Evolutionary conservation across 2,113 vertebrate species (phyloP).

Genomic region (Gadus macrocephalus): DNA sequence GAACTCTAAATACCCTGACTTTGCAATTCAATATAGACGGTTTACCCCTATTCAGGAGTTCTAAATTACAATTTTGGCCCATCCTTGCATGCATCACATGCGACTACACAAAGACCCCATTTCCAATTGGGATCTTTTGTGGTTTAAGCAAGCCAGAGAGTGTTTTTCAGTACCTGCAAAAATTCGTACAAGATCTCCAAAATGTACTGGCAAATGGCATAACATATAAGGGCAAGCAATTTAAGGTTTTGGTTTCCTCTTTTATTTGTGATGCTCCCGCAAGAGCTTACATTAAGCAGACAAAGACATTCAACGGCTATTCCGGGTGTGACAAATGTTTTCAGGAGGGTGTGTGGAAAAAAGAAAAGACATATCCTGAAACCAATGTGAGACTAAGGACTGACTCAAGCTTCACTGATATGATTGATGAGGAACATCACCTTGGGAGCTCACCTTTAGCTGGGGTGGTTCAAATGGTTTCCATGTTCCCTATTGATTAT

Average conservation of each 20-base stretch:
- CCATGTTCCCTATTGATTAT: constrained; percentile 26
- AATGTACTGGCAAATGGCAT: constrained; percentile 5
- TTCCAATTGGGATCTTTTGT: constrained; percentile 17
- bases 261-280: not conserved
- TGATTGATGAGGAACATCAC: constrained; percentile 32
- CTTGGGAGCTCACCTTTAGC: constrained; percentile 2
- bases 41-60: too few species aligned
- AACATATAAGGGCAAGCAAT: not conserved
- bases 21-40: too few species aligned
- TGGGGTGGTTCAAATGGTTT: constrained; percentile 17
- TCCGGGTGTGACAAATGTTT: not conserved
- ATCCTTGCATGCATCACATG: constrained; percentile 2
- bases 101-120: constrained; percentile 10
- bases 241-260: not conserved
- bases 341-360: not conserved
- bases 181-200: constrained; percentile 11
- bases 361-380: not conserved
- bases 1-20: not conserved
- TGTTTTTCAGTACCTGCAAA: constrained; percentile 11
- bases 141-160: constrained; percentile 15
- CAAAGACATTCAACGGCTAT: constrained; percentile 17
- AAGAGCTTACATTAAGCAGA: constrained; percentile 7
- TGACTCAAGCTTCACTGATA: constrained; percentile 16
- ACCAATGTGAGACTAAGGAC: constrained; percentile 5
- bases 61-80: constrained; percentile 4